A percentile compares a stretch with the other conserved stretches of the same genome.
Conservation (phyloP, 2,113 vertebrate species). For the Narcine bancroftii region DNA sequence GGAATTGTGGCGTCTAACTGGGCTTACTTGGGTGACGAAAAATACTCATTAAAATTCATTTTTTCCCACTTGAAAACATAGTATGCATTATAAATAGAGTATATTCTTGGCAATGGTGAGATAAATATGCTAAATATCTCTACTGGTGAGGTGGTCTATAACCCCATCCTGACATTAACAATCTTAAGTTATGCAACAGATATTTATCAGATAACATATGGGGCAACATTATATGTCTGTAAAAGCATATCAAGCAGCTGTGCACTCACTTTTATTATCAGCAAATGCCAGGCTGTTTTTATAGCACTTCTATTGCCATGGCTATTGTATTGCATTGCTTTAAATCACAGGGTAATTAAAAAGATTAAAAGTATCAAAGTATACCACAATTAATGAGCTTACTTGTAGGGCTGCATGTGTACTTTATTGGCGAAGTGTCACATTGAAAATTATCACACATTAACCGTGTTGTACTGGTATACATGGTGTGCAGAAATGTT, state of each 20-base stretch:
- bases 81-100: conserved; percentile 7
- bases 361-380: neutral
- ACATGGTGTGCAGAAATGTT: neutral
- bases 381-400: neutral
- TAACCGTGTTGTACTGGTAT: neutral
- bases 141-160: neutral
- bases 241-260: neutral
- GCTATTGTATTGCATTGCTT: neutral
- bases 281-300: neutral
- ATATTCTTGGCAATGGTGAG: neutral
- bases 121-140: conserved; percentile 20
- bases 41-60: conserved; percentile 28
- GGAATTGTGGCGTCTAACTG: too few relatives aligned
- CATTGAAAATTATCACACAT: neutral
- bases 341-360: neutral
- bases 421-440: conserved; percentile 17
- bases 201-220: conserved; percentile 1
- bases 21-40: neutral
- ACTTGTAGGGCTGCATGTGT: neutral
- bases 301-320: neutral
- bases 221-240: neutral
- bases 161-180: conserved; percentile 8
- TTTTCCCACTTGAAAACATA: neutral
- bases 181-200: conserved; percentile 6
- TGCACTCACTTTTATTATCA: conserved; percentile 22